phyloP scores from a whole-genome alignment of 2,888 invertebrate species.

The Pyralis farinalis region DNA sequence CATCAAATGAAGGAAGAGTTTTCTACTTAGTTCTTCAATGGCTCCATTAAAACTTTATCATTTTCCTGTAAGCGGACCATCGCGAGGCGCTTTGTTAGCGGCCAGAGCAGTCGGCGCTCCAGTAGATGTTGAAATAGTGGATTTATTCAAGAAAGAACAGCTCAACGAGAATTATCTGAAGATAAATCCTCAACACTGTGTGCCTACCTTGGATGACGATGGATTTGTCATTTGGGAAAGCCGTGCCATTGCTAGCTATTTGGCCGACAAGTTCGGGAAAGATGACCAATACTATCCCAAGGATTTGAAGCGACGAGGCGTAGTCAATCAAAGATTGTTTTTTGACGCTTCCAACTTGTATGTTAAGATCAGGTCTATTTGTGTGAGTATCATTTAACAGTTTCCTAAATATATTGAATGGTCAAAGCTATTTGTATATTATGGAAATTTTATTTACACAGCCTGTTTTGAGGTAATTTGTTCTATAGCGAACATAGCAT shows the following conservation, averaged over 20 bases:
- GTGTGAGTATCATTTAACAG: no score
- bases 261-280: conserved; percentile 82
- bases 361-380: conserved; percentile 82
- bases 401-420: no score
- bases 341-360: conserved; percentile 83
- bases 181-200: conserved; percentile 84
- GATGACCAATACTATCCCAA: conserved; percentile 82
- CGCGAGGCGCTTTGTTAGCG: conserved; percentile 81
- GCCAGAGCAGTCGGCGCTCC: conserved; percentile 81
- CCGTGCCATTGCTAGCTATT: conserved; percentile 83
- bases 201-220: conserved; percentile 85
- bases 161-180: conserved; percentile 76
- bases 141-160: conserved; percentile 82
- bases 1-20: no score
- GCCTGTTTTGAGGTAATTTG: no score
- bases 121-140: conserved; percentile 65
- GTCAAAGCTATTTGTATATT: no score
- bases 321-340: conserved; percentile 82
- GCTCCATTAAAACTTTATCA: conserved; percentile 75
- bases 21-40: conserved; percentile 25
- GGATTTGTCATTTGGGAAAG: conserved; percentile 86
- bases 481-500: no score
- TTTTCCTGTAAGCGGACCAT: conserved; percentile 82
- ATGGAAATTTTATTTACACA: no score
- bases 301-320: conserved; percentile 76